Percentiles rank a stretch among this genome's conserved stretches.
Conservation (phyloP, 2,113 vertebrate species). For the Laterallus jamaicensis region DNA sequence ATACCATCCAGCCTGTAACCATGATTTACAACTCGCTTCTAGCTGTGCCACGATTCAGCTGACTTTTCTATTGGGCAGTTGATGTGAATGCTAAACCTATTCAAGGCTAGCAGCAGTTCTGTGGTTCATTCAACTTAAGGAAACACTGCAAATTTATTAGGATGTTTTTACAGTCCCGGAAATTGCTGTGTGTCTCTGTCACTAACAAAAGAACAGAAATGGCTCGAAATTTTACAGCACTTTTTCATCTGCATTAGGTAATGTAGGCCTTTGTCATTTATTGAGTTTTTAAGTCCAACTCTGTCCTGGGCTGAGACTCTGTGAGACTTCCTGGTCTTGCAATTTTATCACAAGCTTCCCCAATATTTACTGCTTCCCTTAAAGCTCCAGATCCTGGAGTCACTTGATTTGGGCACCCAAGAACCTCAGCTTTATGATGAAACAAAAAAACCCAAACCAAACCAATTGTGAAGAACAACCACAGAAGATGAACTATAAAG, state of each 20-base stretch:
- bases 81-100: conserved; percentile 45
- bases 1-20: background rate
- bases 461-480: background rate
- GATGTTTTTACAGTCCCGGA: conserved; percentile 74
- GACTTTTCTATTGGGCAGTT: conserved; percentile 65
- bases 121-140: conserved; percentile 70
- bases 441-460: background rate
- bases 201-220: conserved; percentile 70
- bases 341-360: background rate
- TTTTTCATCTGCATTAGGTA: conserved; percentile 64
- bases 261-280: conserved; percentile 2
- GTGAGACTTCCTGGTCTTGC: background rate
- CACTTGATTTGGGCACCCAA: background rate
- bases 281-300: conserved; percentile 30
- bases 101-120: conserved; percentile 72
- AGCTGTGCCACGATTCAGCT: conserved; percentile 34
- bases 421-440: background rate
- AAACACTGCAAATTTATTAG: conserved; percentile 76
- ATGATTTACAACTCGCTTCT: conserved; percentile 61
- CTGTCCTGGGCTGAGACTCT: background rate
- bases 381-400: background rate
- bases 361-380: background rate
- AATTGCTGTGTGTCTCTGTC: conserved; percentile 73
- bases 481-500: background rate
- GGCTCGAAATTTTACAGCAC: conserved; percentile 51